phyloP scores from a whole-genome alignment of 2,797 vertebrate species.

The Syngnathus acus region DNA sequence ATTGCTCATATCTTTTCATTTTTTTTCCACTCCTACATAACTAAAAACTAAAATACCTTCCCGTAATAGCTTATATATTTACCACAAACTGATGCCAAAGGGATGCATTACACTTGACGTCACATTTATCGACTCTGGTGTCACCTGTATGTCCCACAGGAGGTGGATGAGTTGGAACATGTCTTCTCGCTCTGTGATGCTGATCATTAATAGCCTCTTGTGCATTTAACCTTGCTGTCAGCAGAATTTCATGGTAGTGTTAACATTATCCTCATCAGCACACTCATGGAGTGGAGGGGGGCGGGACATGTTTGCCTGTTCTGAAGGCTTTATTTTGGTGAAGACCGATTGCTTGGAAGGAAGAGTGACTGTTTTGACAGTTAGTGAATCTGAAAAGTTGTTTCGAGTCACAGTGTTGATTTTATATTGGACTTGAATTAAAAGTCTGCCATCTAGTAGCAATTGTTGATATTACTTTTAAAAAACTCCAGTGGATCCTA shows the following conservation, averaged over 20 bases:
- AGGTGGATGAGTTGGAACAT: conserved; percentile 7
- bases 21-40: background rate
- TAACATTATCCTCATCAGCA: background rate
- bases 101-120: background rate
- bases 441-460: too few species aligned
- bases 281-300: background rate
- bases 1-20: background rate
- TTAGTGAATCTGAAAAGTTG: too few species aligned
- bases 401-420: too few species aligned
- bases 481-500: too few species aligned
- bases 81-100: background rate
- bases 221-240: background rate
- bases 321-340: background rate
- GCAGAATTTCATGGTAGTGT: background rate
- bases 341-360: too few species aligned
- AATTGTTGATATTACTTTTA: too few species aligned
- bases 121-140: background rate
- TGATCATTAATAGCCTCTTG: background rate
- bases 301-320: background rate
- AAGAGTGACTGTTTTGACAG: too few species aligned
- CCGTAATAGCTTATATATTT: background rate
- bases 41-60: background rate
- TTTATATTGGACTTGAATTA: too few species aligned
- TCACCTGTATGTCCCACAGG: background rate
- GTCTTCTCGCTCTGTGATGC: background rate